Evolutionary conservation across 2,113 vertebrate genomes (phyloP).

Genomic region (Ammodramus savannarum): DNA sequence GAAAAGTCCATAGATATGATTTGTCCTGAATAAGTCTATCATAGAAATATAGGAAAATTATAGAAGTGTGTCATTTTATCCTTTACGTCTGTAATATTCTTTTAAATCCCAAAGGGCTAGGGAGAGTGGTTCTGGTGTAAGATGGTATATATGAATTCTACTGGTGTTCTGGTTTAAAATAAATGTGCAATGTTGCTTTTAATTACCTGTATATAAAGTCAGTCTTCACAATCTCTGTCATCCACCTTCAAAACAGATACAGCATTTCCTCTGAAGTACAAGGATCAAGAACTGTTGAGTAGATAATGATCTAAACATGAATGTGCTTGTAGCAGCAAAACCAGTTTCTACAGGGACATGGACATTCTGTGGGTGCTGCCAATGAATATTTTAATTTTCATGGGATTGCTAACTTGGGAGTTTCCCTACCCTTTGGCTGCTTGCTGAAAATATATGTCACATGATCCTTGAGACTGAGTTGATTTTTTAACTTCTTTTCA

Average conservation of each 20-base stretch:
- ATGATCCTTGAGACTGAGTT: background rate
- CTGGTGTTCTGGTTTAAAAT: background rate
- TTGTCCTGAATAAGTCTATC: background rate
- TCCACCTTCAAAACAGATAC: background rate
- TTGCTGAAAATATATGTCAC: background rate
- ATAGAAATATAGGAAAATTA: background rate
- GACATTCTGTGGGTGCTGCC: background rate
- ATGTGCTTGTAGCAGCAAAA: slow-evolving; percentile 35
- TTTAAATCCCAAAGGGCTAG: background rate
- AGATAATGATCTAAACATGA: slow-evolving; percentile 46
- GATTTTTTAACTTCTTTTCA: background rate
- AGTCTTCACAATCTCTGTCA: background rate
- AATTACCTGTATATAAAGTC: background rate
- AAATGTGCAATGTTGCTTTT: background rate
- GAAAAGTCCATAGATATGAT: background rate
- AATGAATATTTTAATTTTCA: background rate
- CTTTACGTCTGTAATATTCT: background rate
- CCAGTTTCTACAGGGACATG: slow-evolving; percentile 22
- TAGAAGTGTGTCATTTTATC: background rate
- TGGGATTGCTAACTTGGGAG: background rate
- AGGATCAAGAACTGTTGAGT: background rate
- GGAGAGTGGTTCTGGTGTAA: background rate
- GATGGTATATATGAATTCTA: background rate
- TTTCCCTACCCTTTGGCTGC: background rate
- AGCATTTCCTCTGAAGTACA: background rate